phyloP scores from a whole-genome alignment of 2,888 invertebrate genomes.

The Pseudanteris insignis region DNA sequence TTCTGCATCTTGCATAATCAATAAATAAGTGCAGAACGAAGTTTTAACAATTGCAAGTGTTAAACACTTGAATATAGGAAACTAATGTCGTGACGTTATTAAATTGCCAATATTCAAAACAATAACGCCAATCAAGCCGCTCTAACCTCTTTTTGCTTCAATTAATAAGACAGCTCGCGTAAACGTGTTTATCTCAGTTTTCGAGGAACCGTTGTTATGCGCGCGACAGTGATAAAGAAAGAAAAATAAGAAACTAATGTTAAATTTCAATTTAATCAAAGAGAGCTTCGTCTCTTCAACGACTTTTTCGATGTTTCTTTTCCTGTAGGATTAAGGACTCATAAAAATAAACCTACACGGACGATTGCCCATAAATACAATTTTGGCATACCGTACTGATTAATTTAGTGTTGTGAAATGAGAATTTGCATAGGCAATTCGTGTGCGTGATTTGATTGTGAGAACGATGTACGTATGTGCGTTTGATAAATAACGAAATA shows the following conservation, averaged over 20 bases:
- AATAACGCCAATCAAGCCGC: slow-evolving; percentile 19
- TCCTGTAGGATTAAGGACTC: slow-evolving; percentile 39
- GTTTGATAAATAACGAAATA: slow-evolving; percentile 12
- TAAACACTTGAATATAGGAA: no score
- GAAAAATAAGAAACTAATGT: slow-evolving; percentile 3
- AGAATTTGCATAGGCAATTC: slow-evolving; percentile 21
- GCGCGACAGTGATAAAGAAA: slow-evolving; percentile 7
- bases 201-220: neutral
- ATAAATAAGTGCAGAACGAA: no score
- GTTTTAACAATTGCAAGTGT: no score
- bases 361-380: slow-evolving; percentile 38
- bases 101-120: slow-evolving; percentile 9
- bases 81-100: no score
- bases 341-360: slow-evolving; percentile 41
- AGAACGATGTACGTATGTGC: slow-evolving; percentile 1
- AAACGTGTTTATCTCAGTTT: neutral
- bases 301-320: slow-evolving; percentile 46
- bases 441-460: slow-evolving; percentile 12
- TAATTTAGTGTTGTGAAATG: slow-evolving; percentile 54
- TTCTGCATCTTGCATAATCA: no score
- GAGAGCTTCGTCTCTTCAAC: slow-evolving; percentile 31
- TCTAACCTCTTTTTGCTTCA: slow-evolving; percentile 40
- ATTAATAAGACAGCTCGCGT: slow-evolving; percentile 11
- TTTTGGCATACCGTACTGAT: slow-evolving; percentile 55
- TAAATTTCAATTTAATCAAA: slow-evolving; percentile 29